Evolutionary conservation across 2,797 vertebrate species (phyloP).

Genomic region (Bryconaethiops microstoma): DNA sequence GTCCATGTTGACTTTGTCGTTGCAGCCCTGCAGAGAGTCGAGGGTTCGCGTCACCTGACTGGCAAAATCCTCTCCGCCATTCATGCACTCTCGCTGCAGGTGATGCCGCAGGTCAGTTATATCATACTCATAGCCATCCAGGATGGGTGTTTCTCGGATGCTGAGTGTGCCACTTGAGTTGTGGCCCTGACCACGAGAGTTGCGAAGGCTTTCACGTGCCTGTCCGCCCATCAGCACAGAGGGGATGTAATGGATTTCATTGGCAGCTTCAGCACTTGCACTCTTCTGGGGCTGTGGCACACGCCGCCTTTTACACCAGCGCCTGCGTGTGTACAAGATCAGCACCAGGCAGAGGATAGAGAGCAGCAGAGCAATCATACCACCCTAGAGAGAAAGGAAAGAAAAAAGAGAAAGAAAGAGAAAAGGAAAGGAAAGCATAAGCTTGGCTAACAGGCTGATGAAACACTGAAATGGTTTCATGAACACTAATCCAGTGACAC

Average conservation of each 20-base stretch:
- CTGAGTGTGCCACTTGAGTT: slow-evolving; percentile 95
- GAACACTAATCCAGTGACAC: slow-evolving; percentile 11
- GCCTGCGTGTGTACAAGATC: slow-evolving; percentile 94
- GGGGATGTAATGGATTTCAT: slow-evolving; percentile 99
- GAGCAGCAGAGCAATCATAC: slow-evolving; percentile 96
- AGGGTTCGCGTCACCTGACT: slow-evolving; percentile 96
- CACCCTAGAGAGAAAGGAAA: slow-evolving; percentile 80
- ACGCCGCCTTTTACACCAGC: slow-evolving; percentile 96
- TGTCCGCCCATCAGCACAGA: slow-evolving; percentile 96
- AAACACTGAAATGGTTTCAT: slow-evolving; percentile 14
- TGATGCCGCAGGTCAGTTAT: slow-evolving; percentile 97
- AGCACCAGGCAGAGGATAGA: slow-evolving; percentile 96
- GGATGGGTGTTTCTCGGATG: slow-evolving; percentile 96
- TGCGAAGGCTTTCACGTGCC: slow-evolving; percentile 93
- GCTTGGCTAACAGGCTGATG: slow-evolving; percentile 46
- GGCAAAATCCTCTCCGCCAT: slow-evolving; percentile 94
- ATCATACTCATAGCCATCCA: slow-evolving; percentile 98
- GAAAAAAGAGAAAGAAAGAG: background rate
- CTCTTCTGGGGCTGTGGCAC: slow-evolving; percentile 98
- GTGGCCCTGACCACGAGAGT: slow-evolving; percentile 92
- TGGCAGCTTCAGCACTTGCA: slow-evolving; percentile 95
- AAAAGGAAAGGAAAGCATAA: slow-evolving; percentile 6
- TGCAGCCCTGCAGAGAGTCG: slow-evolving; percentile 96
- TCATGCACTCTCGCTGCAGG: slow-evolving; percentile 98
- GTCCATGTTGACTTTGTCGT: slow-evolving; percentile 95